These are phyloP conservation scores for Neoscelio sp. DNA, from an alignment of 2,888 invertebrate species.

Conservation along the genomic window DNA sequence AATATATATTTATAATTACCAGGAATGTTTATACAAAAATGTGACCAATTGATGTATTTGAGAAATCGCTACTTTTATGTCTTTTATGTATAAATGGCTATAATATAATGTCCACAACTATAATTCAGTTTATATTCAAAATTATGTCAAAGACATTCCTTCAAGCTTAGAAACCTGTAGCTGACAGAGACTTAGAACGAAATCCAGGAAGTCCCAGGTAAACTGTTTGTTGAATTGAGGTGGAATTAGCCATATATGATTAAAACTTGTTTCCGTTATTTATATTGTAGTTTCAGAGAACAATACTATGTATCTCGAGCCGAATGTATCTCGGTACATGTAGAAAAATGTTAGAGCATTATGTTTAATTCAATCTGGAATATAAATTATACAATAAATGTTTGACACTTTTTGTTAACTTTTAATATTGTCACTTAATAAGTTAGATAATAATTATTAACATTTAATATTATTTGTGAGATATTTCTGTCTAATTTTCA, in stretches of 20 bases:
- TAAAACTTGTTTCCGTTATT: constrained; percentile 39
- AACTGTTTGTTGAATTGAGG: not conserved
- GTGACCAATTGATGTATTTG: constrained; percentile 8
- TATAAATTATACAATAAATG: too few species aligned
- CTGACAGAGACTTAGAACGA: constrained; percentile 5
- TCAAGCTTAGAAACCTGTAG: constrained; percentile 13
- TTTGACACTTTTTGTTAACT: too few species aligned
- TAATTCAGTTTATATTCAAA: constrained; percentile 34
- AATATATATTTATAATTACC: not conserved
- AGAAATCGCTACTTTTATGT: not conserved
- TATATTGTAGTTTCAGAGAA: constrained; percentile 28
- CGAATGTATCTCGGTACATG: too few species aligned
- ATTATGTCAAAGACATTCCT: constrained; percentile 42
- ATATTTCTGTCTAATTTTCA: too few species aligned
- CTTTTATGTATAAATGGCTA: constrained; percentile 25
- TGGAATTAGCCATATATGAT: constrained; percentile 24
- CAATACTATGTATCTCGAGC: constrained; percentile 16
- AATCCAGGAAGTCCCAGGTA: constrained; percentile 50
- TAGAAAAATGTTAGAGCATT: too few species aligned
- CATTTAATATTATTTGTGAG: too few species aligned
- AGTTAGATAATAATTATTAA: too few species aligned
- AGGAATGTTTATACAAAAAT: constrained; percentile 11
- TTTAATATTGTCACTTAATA: too few species aligned
- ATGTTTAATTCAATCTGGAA: too few species aligned
- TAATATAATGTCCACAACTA: constrained; percentile 23